Conservation (phyloP, 2,113 vertebrate genomes). For the Crotalus horridus region DNA sequence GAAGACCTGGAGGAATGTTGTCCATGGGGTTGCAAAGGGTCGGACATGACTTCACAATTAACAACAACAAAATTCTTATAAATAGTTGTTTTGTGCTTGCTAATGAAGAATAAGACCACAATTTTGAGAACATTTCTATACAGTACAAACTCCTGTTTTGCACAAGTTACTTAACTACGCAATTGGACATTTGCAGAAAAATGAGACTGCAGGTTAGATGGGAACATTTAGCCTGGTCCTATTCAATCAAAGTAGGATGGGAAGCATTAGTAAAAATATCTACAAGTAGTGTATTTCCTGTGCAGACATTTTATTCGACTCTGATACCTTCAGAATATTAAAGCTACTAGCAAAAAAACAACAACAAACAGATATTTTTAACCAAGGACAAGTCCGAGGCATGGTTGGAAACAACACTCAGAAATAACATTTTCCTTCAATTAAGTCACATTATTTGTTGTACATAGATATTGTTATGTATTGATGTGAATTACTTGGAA, state of each 20-base stretch:
- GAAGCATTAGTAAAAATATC: not conserved
- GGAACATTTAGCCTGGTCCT: not conserved
- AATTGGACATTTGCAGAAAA: not conserved
- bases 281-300: not conserved
- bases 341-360: not conserved
- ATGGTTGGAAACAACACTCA: not conserved
- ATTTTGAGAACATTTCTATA: not conserved
- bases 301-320: not conserved
- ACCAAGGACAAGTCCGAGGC: not conserved
- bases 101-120: not conserved
- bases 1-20: too few relatives aligned
- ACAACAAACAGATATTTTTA: not conserved
- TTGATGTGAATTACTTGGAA: too few relatives aligned
- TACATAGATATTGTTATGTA: too few relatives aligned
- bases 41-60: too few relatives aligned
- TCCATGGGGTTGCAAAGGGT: too few relatives aligned
- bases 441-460: not conserved
- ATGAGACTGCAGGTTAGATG: not conserved
- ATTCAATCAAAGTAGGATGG: not conserved
- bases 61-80: not conserved
- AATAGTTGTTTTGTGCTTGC: not conserved
- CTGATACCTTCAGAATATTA: not conserved
- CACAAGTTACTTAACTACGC: not conserved
- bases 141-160: not conserved
- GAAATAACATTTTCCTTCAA: slow-evolving; percentile 34